Percentiles rank a stretch among this genome's conserved stretches.
These are phyloP conservation scores for Centroberyx gerrardi DNA, from an alignment of 2,797 vertebrate genomes.

Conservation along the genomic window DNA sequence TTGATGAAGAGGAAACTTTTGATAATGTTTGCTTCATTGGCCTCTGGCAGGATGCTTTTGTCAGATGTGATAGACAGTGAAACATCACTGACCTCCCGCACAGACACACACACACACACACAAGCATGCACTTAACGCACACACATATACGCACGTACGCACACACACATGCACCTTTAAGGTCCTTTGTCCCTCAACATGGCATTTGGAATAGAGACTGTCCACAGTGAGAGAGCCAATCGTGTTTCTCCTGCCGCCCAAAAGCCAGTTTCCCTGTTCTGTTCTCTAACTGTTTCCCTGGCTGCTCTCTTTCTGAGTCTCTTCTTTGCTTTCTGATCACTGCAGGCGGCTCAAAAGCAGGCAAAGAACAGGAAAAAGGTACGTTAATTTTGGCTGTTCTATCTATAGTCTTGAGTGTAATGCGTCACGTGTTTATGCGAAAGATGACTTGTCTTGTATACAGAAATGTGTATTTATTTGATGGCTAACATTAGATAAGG, in stretches of 20 bases:
- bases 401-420: not conserved
- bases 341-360: constrained; percentile 98
- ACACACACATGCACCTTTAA: constrained; percentile 34
- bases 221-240: constrained; percentile 35
- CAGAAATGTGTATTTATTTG: not conserved
- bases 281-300: constrained; percentile 84
- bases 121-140: not conserved
- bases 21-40: constrained; percentile 52
- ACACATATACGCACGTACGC: constrained; percentile 5
- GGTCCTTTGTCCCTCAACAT: constrained; percentile 59
- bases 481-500: no score
- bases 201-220: constrained; percentile 53
- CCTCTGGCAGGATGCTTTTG: constrained; percentile 60
- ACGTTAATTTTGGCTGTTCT: constrained; percentile 77
- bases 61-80: constrained; percentile 71
- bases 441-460: not conserved
- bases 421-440: no score
- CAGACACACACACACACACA: constrained; percentile 14
- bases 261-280: constrained; percentile 29
- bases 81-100: constrained; percentile 55
- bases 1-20: constrained; percentile 58
- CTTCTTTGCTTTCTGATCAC: constrained; percentile 88
- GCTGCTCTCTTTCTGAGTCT: constrained; percentile 85
- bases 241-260: not conserved
- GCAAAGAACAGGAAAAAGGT: constrained; percentile 98